phyloP scores from a whole-genome alignment of 2,888 invertebrate species.

The Drosophila mimica region DNA sequence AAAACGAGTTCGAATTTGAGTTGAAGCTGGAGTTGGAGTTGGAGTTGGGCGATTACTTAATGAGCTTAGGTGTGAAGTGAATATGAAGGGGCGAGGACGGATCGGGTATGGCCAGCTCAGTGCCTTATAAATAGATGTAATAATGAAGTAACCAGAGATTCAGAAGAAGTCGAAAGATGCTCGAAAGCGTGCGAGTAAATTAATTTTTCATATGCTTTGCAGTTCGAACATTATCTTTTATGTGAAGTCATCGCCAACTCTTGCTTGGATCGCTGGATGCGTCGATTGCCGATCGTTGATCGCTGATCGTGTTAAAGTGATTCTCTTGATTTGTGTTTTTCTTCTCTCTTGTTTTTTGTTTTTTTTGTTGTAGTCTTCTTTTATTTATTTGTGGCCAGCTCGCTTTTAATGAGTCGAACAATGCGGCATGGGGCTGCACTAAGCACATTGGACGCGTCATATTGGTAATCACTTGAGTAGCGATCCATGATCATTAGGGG shows the following conservation, averaged over 20 bases:
- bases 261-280: constrained; percentile 41
- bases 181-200: constrained; percentile 69
- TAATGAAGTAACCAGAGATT: constrained; percentile 80
- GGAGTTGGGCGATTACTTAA: constrained; percentile 72
- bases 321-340: constrained; percentile 42
- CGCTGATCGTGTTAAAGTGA: constrained; percentile 78
- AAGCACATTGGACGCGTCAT: constrained; percentile 68
- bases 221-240: constrained; percentile 53
- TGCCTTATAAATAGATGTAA: constrained; percentile 76
- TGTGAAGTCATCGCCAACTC: constrained; percentile 67
- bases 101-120: constrained; percentile 9
- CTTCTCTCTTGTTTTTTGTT: constrained; percentile 11
- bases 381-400: constrained; percentile 18
- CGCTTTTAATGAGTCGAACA: constrained; percentile 75
- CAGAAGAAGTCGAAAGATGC: constrained; percentile 32
- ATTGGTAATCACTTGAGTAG: constrained; percentile 77
- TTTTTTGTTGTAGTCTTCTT: constrained; percentile 18
- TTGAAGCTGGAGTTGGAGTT: constrained; percentile 34
- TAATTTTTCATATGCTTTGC: constrained; percentile 76
- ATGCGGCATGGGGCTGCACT: constrained; percentile 55
- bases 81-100: background rate
- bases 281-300: constrained; percentile 57
- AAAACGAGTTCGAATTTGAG: constrained; percentile 62
- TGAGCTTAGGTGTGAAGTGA: constrained; percentile 69
- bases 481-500: constrained; percentile 78